These are phyloP conservation scores for Gryon sp. DNA, from an alignment of 1,140 invertebrate species.

Conservation along the genomic window DNA sequence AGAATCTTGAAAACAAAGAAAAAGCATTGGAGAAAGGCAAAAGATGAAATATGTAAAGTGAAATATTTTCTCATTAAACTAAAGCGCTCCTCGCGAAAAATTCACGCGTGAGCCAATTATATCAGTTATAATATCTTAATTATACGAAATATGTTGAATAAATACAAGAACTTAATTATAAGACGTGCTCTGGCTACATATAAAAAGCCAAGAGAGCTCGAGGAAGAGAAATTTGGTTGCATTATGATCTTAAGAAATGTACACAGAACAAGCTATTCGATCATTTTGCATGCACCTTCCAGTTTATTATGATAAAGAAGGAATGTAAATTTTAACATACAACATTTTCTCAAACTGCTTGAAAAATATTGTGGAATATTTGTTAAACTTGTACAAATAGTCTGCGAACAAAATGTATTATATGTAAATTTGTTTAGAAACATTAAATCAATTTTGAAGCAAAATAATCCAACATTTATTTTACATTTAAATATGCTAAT, in stretches of 20 bases:
- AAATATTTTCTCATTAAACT: slow-evolving; percentile 61
- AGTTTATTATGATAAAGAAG: neutral
- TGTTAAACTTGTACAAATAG: too few relatives aligned
- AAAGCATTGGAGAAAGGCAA: slow-evolving; percentile 49
- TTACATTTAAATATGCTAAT: too few relatives aligned
- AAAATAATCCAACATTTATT: too few relatives aligned
- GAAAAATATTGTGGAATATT: too few relatives aligned
- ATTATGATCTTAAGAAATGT: slow-evolving; percentile 2
- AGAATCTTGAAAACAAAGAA: slow-evolving; percentile 55
- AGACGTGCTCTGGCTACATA: slow-evolving; percentile 5
- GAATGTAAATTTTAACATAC: neutral
- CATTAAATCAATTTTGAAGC: too few relatives aligned
- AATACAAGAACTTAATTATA: slow-evolving; percentile 45
- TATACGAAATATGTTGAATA: slow-evolving; percentile 41
- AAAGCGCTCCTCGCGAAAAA: slow-evolving; percentile 36
- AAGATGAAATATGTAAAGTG: slow-evolving; percentile 58
- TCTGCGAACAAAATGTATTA: too few relatives aligned
- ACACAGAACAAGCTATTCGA: neutral
- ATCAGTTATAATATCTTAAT: slow-evolving; percentile 36
- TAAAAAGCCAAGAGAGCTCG: neutral
- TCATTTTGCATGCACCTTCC: neutral
- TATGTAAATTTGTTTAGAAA: too few relatives aligned
- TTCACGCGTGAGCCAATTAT: slow-evolving; percentile 49
- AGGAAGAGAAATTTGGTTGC: neutral
- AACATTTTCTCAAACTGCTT: neutral